Base-by-base conservation (phyloP, 1,140 invertebrate species). In the Pentalonia nigronervosa region DNA sequence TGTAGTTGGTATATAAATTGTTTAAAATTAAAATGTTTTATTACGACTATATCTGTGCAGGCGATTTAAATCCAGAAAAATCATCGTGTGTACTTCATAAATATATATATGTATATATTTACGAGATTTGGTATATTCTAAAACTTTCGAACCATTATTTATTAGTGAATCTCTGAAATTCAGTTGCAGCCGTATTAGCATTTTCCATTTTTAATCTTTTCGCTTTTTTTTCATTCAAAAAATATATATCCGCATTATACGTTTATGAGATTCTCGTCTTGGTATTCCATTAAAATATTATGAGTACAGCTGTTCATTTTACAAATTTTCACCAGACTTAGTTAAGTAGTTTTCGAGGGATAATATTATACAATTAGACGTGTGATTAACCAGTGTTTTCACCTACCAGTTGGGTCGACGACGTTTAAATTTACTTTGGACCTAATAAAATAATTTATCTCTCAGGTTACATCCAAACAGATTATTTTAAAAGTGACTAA, bases 291-390 rank as follows among this genome's bases (percentile, higher is more conserved):
- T 91, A 76, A 67, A 67, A 45, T 34, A 21, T 45, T 45, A 76
- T 17, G 14, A 76, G 14, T 76, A 91, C 60, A 76, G 50, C 41
- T 60, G 56, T 67, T 67, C 45, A 36, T 91, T 67, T 45, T 34
- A 90, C 21, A 30, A 53, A 45, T 53, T 89, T 89, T 36, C 89
- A 60, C 56, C 36, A 7, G 7, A 91, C 41, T 60, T n/a, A 11
- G 76, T 91, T 91, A 47, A 87, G 53, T 81, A 47, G 67, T 47
- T 67, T 60, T 7, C 17, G 17, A 91, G 60, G 90, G 60, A 76
- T 91, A 91, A 91, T 91, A 47, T 67, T 67, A 76, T 81, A 91
- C 14, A 91, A 67, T 67, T 76, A 76, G 20, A 81, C 41, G 14
- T 91, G 30, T 81, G 45, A 91, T 91, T 91, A 90, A 56, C 34